Conservation (phyloP, 1,140 invertebrate genomes). For the Orchestia grillus region DNA sequence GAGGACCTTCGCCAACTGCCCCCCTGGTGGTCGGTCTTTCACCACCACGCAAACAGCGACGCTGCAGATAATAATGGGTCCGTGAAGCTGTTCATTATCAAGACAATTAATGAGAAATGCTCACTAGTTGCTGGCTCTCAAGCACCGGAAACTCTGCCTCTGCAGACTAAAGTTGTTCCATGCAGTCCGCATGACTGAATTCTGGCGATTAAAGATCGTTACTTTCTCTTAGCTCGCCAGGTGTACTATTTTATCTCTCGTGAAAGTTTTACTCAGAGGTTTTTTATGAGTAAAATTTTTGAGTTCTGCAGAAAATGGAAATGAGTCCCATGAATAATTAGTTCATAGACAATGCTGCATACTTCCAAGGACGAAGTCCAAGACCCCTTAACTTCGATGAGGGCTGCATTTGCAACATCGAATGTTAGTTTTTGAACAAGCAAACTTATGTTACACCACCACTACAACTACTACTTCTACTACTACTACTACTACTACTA, state of each 20-base stretch:
- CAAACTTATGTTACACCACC: no score
- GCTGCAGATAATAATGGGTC: neutral
- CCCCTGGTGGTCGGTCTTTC: no score
- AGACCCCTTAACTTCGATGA: no score
- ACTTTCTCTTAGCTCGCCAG: neutral
- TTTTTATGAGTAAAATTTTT: neutral
- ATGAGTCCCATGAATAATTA: no score
- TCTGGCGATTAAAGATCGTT: neutral
- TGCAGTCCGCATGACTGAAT: neutral
- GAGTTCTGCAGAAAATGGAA: neutral
- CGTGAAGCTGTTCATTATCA: neutral
- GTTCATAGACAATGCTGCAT: no score
- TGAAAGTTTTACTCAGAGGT: neutral
- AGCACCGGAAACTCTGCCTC: neutral
- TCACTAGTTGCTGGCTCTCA: neutral
- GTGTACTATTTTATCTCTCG: neutral
- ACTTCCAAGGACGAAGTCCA: no score
- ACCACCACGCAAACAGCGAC: neutral
- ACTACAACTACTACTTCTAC: no score
- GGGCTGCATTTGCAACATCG: no score
- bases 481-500: no score
- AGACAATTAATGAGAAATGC: neutral
- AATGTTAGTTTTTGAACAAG: no score
- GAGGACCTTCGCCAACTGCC: no score
- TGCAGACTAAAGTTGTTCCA: neutral